phyloP scores from a whole-genome alignment of 1,140 invertebrate species.

The Drosophila nasuta region DNA sequence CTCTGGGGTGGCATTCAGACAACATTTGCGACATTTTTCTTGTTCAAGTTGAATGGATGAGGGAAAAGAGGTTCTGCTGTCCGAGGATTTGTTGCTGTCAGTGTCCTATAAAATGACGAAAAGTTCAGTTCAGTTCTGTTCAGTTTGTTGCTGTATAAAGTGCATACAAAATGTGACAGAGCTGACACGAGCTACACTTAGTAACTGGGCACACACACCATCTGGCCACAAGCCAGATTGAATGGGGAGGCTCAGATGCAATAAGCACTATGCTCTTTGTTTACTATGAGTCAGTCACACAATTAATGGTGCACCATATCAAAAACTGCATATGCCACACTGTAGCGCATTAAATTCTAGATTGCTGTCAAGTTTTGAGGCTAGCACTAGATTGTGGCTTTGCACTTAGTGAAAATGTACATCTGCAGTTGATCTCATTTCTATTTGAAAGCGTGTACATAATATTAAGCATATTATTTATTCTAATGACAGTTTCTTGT shows the following conservation, averaged over 20 bases:
- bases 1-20: slow-evolving; percentile 8
- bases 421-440: not conserved
- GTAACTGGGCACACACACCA: not conserved
- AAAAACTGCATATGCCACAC: slow-evolving; percentile 10
- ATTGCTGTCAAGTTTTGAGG: slow-evolving; percentile 2
- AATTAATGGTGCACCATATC: slow-evolving; percentile 33
- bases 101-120: slow-evolving; percentile 52
- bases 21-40: slow-evolving; percentile 60
- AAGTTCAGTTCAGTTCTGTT: slow-evolving; percentile 37
- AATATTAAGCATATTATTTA: too few species aligned
- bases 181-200: not conserved
- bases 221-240: slow-evolving; percentile 42
- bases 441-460: too few species aligned
- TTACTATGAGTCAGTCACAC: slow-evolving; percentile 31
- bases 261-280: slow-evolving; percentile 33
- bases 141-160: slow-evolving; percentile 47
- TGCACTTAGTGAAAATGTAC: not conserved
- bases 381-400: not conserved
- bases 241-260: slow-evolving; percentile 47
- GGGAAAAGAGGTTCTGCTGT: slow-evolving; percentile 5
- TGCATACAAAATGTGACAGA: slow-evolving; percentile 55
- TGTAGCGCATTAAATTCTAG: slow-evolving; percentile 13
- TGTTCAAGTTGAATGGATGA: slow-evolving; percentile 28
- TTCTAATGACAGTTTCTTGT: too few species aligned
- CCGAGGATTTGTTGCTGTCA: slow-evolving; percentile 41